These are phyloP conservation scores for Aythya baeri DNA, from an alignment of 2,113 vertebrate species.

Conservation along the genomic window DNA sequence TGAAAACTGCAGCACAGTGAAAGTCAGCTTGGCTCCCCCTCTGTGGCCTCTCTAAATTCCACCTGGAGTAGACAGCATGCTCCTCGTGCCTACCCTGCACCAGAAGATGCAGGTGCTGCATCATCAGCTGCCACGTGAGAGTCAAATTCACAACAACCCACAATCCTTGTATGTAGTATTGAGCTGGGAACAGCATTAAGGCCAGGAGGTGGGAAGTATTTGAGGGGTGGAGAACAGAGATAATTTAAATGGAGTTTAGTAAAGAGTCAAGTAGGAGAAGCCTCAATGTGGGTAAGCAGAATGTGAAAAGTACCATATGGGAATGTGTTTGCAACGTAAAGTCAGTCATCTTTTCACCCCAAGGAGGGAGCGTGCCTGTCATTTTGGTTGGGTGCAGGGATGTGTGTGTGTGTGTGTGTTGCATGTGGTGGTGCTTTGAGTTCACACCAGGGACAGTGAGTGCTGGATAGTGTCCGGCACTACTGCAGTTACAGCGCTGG, in stretches of 20 bases:
- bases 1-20: background rate
- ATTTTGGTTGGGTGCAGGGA: accelerated
- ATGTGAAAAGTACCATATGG: background rate
- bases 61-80: background rate
- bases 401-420: background rate
- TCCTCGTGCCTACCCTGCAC: background rate
- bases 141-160: background rate
- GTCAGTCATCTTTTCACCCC: accelerated
- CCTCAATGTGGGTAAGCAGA: accelerated
- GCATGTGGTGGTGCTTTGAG: background rate
- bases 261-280: background rate
- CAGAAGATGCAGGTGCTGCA: background rate
- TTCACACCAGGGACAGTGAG: no score
- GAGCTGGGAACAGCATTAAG: slow-evolving; percentile 1
- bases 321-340: background rate
- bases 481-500: background rate
- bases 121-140: background rate
- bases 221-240: background rate
- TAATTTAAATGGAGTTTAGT: background rate
- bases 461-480: background rate
- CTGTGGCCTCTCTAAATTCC: background rate
- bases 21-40: background rate
- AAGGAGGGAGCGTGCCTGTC: background rate
- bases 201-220: slow-evolving; percentile 43
- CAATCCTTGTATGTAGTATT: accelerated